A percentile compares a stretch with the other conserved stretches of the same genome.
Conservation (phyloP, 35 echinoderm and acorn worm species). For the Hemicentrotus pulcherrimus region DNA sequence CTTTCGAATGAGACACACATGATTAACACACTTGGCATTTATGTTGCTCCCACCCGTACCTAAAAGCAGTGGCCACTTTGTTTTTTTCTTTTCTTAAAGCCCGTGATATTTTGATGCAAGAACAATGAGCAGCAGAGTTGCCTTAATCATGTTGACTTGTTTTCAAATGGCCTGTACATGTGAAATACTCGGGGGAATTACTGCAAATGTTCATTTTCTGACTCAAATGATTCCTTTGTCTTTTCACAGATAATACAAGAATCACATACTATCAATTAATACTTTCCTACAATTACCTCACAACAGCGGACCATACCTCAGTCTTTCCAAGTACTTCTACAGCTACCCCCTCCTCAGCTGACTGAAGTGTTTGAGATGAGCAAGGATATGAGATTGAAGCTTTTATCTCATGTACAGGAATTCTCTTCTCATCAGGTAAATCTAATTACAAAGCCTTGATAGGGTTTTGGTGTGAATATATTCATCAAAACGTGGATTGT, state of each 20-base stretch:
- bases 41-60: neutral
- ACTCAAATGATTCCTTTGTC: neutral
- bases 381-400: conserved; percentile 63
- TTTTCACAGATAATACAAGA: neutral
- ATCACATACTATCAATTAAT: neutral
- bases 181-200: neutral
- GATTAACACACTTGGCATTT: neutral
- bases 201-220: neutral
- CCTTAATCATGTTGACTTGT: neutral
- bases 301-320: conserved; percentile 91
- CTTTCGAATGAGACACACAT: neutral
- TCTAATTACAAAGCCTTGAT: neutral
- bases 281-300: neutral
- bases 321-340: conserved; percentile 90
- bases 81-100: neutral
- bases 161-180: neutral
- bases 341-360: conserved; percentile 78
- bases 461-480: neutral
- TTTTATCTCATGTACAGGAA: conserved; percentile 89
- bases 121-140: neutral
- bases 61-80: neutral
- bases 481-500: no score
- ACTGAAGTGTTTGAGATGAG: conserved; percentile 86
- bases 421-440: conserved; percentile 95
- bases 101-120: no score